Conservation (phyloP, 2,113 vertebrate species). For the Calyptomena viridis region DNA sequence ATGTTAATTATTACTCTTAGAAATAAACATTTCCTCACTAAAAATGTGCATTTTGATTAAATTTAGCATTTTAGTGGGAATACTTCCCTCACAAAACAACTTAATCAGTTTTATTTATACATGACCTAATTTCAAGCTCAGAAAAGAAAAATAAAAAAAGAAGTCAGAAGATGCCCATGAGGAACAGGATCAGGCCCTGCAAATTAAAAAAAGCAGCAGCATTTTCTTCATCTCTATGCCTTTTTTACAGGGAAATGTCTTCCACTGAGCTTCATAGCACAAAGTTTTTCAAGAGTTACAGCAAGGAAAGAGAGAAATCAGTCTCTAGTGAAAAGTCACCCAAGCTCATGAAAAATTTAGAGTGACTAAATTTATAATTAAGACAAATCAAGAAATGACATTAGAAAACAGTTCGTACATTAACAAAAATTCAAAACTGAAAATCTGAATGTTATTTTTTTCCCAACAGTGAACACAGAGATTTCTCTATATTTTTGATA, state of each 20-base stretch:
- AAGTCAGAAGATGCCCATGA: neutral
- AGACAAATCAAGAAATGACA: neutral
- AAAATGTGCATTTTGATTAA: conserved; percentile 17
- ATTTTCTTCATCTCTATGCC: neutral
- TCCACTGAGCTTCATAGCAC: neutral
- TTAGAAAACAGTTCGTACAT: neutral
- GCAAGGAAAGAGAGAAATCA: neutral
- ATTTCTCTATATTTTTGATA: neutral
- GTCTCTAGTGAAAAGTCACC: conserved; percentile 23
- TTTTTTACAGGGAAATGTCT: neutral
- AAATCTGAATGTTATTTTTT: neutral
- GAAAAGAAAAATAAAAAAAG: neutral
- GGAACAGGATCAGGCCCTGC: neutral
- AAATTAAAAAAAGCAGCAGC: neutral
- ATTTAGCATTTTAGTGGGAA: neutral
- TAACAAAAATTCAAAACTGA: neutral
- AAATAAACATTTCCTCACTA: neutral
- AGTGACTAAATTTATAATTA: conserved; percentile 26
- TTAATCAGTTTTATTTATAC: conserved; percentile 38
- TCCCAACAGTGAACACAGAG: neutral
- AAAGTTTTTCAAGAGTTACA: neutral
- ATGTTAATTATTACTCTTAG: neutral
- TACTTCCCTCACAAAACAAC: conserved; percentile 12
- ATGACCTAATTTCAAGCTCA: conserved; percentile 19
- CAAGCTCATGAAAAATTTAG: conserved; percentile 37